Evolutionary conservation across 2,113 vertebrate species (phyloP).

Genomic region (Hipposideros armiger): DNA sequence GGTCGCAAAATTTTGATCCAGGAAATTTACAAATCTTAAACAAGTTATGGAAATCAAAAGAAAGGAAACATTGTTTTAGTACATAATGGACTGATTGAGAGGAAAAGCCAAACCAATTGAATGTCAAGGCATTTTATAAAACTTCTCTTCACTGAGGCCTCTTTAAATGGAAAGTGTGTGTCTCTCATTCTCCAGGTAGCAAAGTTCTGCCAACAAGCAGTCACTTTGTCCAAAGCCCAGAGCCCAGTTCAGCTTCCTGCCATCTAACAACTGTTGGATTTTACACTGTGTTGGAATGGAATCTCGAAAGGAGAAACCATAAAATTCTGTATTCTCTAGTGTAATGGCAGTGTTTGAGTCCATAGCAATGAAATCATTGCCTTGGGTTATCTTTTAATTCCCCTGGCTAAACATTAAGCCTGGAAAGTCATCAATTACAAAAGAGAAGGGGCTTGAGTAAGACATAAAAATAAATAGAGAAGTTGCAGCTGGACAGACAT

Average conservation of each 20-base stretch:
- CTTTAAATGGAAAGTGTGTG: constrained; percentile 28
- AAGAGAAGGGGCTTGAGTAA: constrained; percentile 76
- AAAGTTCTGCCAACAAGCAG: constrained; percentile 58
- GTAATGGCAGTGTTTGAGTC: constrained; percentile 52
- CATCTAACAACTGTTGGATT: constrained; percentile 36
- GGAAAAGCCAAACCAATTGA: constrained; percentile 53
- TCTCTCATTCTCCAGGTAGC: constrained; percentile 50
- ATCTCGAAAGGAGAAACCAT: constrained; percentile 45
- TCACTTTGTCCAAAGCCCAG: not conserved
- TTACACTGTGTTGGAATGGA: constrained; percentile 51
- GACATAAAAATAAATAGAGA: constrained; percentile 80
- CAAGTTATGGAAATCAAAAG: constrained; percentile 71
- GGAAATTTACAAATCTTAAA: constrained; percentile 74
- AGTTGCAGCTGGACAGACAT: constrained; percentile 69
- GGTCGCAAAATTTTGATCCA: constrained; percentile 53
- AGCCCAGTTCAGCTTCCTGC: constrained; percentile 42
- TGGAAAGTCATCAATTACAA: constrained; percentile 80
- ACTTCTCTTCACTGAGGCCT: constrained; percentile 44
- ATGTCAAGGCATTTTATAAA: constrained; percentile 66
- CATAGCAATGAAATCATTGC: constrained; percentile 72
- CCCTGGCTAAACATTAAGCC: constrained; percentile 71
- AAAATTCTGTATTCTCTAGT: constrained; percentile 43
- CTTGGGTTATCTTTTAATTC: constrained; percentile 79
- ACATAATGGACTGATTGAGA: constrained; percentile 61
- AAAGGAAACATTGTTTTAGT: constrained; percentile 71